Evolutionary conservation across 1,140 invertebrate species (phyloP).

Genomic region (Sycobia sp.): DNA sequence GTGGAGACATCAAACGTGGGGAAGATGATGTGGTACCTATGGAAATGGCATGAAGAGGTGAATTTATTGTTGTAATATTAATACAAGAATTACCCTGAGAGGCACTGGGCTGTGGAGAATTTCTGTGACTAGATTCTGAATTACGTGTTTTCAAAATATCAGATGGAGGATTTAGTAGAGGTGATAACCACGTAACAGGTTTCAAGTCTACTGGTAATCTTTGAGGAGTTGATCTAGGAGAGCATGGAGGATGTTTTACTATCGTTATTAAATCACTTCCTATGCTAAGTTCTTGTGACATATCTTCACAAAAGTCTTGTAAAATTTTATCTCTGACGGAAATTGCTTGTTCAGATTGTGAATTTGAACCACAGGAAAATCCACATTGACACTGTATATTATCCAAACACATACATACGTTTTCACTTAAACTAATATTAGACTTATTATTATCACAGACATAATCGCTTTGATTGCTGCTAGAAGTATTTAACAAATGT

Average conservation of each 20-base stretch:
- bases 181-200: conserved; percentile 47
- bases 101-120: conserved; percentile 52
- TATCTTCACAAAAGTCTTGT: conserved; percentile 59
- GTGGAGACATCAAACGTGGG: conserved; percentile 55
- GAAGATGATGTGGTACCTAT: conserved; percentile 54
- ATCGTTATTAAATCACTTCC: conserved; percentile 56
- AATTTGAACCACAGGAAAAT: conserved; percentile 32
- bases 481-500: conserved; percentile 46
- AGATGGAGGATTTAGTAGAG: conserved; percentile 52
- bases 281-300: conserved; percentile 57
- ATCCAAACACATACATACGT: conserved; percentile 48
- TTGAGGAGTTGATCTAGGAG: conserved; percentile 55
- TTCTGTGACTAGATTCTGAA: conserved; percentile 55
- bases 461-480: conserved; percentile 51
- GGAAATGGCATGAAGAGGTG: conserved; percentile 52
- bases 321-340: conserved; percentile 59
- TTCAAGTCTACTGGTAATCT: conserved; percentile 53
- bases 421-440: conserved; percentile 45
- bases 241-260: conserved; percentile 58
- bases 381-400: conserved; percentile 45
- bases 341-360: conserved; percentile 48
- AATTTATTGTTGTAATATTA: conserved; percentile 51
- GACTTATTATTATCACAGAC: conserved; percentile 56
- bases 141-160: conserved; percentile 56
- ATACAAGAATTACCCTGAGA: conserved; percentile 45